Percentiles rank a stretch among this genome's conserved stretches.
These are phyloP conservation scores for Bucco capensis DNA, from an alignment of 2,113 vertebrate genomes.

Conservation along the genomic window DNA sequence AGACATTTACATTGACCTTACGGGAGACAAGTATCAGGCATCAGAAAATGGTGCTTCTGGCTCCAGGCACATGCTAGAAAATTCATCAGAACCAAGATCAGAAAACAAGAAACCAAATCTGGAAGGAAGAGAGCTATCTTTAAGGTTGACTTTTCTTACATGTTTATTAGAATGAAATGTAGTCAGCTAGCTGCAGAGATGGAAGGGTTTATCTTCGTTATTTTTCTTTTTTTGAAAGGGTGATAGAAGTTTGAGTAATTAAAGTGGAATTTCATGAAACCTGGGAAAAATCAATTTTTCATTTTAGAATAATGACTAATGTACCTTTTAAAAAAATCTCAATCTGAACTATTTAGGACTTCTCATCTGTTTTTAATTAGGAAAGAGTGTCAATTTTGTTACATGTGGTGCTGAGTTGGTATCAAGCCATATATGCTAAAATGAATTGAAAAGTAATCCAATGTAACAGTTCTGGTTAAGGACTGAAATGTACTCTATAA, in stretches of 20 bases:
- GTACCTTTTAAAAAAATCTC: neutral
- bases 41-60: neutral
- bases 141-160: slow-evolving; percentile 75
- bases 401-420: neutral
- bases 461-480: neutral
- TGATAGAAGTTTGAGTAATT: neutral
- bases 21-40: slow-evolving; percentile 79
- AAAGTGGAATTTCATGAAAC: neutral
- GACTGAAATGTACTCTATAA: neutral
- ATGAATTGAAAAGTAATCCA: too few relatives aligned
- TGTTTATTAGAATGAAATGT: neutral
- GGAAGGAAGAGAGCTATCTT: slow-evolving; percentile 88
- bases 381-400: neutral
- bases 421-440: neutral
- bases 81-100: slow-evolving; percentile 31
- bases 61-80: neutral
- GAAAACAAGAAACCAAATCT: slow-evolving; percentile 72
- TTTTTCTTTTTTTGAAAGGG: neutral
- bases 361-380: neutral
- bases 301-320: neutral
- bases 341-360: neutral
- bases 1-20: slow-evolving; percentile 89
- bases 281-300: neutral
- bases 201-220: neutral
- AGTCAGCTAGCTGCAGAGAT: neutral